phyloP scores from a whole-genome alignment of 2,113 vertebrate genomes.

The Rousettus leschenaultii region DNA sequence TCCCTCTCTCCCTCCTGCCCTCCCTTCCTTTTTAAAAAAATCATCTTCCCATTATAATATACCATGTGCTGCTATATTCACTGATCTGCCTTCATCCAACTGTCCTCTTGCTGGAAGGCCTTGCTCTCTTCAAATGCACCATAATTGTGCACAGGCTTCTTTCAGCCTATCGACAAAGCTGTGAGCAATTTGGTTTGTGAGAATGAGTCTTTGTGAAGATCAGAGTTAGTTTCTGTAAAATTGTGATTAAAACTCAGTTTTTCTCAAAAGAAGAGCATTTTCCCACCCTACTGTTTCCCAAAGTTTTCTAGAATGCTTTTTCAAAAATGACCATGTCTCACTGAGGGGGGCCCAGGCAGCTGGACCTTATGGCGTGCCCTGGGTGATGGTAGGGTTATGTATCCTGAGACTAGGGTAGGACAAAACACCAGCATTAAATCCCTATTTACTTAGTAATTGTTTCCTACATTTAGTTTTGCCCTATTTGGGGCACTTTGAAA shows the following conservation, averaged over 20 bases:
- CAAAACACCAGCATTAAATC: not conserved
- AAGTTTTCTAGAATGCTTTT: not conserved
- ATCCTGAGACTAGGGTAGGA: not conserved
- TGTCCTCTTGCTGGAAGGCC: not conserved
- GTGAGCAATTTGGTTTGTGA: not conserved
- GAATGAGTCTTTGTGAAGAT: not conserved
- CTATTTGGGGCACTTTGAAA: slow-evolving; percentile 38
- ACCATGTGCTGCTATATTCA: not conserved
- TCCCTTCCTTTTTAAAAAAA: not conserved
- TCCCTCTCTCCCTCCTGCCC: not conserved
- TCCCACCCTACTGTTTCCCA: not conserved
- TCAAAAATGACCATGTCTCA: not conserved
- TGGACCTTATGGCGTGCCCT: not conserved
- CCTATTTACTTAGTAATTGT: not conserved
- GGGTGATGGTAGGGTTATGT: not conserved
- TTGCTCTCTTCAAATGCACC: not conserved
- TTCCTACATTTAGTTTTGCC: not conserved
- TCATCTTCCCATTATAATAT: not conserved
- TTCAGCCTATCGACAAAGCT: not conserved
- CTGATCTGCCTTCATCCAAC: not conserved
- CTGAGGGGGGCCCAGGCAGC: not conserved
- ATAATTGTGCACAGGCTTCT: not conserved
- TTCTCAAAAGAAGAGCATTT: not conserved
- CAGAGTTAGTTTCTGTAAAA: not conserved
- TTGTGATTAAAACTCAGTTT: not conserved